Evolutionary conservation across 2,888 invertebrate species (phyloP).

Genomic region (Parasteatoda lunata): DNA sequence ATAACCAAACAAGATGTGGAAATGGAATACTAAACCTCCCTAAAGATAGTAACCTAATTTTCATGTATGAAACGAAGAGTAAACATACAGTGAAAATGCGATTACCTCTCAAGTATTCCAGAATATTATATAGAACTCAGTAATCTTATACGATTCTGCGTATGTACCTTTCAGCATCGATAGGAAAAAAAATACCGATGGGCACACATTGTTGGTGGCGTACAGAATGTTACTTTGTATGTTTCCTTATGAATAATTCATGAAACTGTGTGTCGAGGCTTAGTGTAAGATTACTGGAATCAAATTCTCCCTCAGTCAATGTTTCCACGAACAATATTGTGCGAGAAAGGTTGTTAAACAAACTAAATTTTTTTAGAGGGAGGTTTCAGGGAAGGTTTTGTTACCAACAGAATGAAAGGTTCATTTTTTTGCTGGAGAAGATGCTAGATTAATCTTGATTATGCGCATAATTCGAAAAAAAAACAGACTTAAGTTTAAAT

Average conservation of each 20-base stretch:
- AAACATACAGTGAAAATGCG: neutral
- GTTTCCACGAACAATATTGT: constrained; percentile 26
- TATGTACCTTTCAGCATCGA: neutral
- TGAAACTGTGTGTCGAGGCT: constrained; percentile 15
- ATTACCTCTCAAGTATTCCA: neutral
- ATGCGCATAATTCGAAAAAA: too few species aligned
- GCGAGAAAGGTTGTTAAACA: constrained; percentile 4
- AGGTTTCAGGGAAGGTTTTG: neutral
- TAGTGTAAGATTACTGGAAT: constrained; percentile 44
- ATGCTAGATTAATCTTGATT: too few species aligned
- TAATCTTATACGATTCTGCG: neutral
- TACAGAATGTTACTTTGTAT: constrained; percentile 29
- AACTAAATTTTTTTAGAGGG: neutral
- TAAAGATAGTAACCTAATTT: neutral
- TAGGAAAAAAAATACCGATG: neutral
- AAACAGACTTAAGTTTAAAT: too few species aligned
- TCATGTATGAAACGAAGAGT: neutral
- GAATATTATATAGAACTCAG: neutral
- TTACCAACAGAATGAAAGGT: neutral
- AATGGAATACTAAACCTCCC: neutral
- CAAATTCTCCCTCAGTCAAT: constrained; percentile 45
- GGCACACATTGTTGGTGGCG: constrained; percentile 5
- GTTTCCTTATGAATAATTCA: constrained; percentile 59
- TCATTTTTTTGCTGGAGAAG: neutral
- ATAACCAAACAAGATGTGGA: neutral